Conservation (phyloP, 53 echinoderm and acorn worm species). For the Zoroaster sp. region DNA sequence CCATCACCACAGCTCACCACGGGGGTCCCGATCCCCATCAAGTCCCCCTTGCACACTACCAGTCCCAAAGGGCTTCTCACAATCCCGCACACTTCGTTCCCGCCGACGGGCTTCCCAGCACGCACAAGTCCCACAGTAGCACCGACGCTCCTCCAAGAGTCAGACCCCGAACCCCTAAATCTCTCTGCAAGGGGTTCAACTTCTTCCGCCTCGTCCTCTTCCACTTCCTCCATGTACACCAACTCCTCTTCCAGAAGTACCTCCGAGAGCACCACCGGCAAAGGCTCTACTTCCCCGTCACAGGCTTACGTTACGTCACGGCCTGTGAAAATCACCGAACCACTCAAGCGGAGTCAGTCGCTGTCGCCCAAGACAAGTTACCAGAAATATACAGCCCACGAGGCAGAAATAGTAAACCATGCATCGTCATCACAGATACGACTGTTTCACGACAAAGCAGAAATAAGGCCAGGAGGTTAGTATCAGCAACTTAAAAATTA, state of each 20-base stretch:
- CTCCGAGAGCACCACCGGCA: constrained; percentile 47
- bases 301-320: constrained; percentile 75
- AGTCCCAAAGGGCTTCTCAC: constrained; percentile 81
- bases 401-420: constrained; percentile 90
- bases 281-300: constrained; percentile 52
- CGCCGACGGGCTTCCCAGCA: constrained; percentile 85
- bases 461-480: constrained; percentile 65
- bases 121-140: constrained; percentile 72
- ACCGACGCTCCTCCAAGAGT: constrained; percentile 53
- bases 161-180: constrained; percentile 87
- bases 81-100: constrained; percentile 93
- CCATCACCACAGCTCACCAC: constrained; percentile 49
- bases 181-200: constrained; percentile 76
- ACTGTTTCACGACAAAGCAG: constrained; percentile 67
- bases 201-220: constrained; percentile 47
- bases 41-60: constrained; percentile 64
- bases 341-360: constrained; percentile 88
- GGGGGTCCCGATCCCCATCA: constrained; percentile 42
- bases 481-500: neutral
- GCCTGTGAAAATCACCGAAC: constrained; percentile 84
- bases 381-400: constrained; percentile 95
- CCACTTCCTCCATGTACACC: constrained; percentile 63
- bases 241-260: constrained; percentile 52
- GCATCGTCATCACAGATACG: constrained; percentile 58
- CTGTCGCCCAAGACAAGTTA: constrained; percentile 96